Evolutionary conservation across 2,113 vertebrate species (phyloP).

Genomic region (Coregonus clupeaformis): DNA sequence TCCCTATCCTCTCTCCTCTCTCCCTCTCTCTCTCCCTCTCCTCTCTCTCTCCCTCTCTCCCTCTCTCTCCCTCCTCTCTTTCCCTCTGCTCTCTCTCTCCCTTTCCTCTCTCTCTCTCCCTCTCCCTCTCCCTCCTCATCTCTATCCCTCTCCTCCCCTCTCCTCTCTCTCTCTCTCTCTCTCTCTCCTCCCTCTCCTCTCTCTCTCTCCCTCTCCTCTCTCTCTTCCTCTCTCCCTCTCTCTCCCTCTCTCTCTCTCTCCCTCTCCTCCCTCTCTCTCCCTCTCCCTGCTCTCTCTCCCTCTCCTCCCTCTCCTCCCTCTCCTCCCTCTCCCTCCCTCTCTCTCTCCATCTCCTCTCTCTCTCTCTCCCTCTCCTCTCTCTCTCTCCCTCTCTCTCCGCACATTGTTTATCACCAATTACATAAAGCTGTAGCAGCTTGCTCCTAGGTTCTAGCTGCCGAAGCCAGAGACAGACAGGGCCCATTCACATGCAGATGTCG

Average conservation of each 20-base stretch:
- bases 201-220: conserved; percentile 7
- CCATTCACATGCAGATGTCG: conserved; percentile 94
- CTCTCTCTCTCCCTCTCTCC: not conserved
- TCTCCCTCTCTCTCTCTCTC: not conserved
- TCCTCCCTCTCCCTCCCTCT: not conserved
- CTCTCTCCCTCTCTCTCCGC: conserved; percentile 13
- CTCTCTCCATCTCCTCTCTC: conserved; percentile 22
- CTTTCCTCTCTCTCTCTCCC: conserved; percentile 10
- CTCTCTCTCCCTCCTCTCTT: not conserved
- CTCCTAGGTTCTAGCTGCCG: conserved; percentile 32
- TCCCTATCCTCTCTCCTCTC: conserved; percentile 1
- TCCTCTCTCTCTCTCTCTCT: not conserved
- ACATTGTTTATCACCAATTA: conserved; percentile 72
- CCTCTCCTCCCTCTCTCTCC: not conserved
- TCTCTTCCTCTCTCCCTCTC: conserved; percentile 16
- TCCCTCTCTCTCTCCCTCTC: not conserved
- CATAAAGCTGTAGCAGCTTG: conserved; percentile 66
- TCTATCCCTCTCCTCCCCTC: not conserved
- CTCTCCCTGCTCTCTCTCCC: no score
- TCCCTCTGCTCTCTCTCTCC: conserved; percentile 19
- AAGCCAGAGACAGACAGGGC: conserved; percentile 61
- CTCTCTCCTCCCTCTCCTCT: conserved; percentile 22
- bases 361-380: conserved; percentile 13
- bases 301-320: not conserved
- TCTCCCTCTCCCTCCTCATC: not conserved